phyloP scores from a whole-genome alignment of 2,797 vertebrate genomes.

The Prunella strophiata region DNA sequence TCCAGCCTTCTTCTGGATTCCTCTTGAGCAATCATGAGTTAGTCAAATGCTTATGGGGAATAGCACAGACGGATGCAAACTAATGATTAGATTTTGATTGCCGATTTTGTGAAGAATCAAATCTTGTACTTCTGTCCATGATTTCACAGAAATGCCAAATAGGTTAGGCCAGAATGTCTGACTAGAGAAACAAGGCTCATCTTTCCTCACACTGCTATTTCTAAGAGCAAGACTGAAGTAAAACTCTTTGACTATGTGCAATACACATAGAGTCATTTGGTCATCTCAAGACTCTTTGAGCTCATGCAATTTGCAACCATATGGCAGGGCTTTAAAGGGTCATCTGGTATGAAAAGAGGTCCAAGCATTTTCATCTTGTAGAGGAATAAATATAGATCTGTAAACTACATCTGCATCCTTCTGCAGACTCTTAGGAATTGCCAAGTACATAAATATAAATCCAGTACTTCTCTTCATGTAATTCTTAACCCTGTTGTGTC shows the following conservation, averaged over 20 bases:
- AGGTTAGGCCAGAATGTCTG: not conserved
- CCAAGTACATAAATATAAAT: not conserved
- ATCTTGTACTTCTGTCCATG: not conserved
- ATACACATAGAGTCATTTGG: not conserved
- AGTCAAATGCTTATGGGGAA: not conserved
- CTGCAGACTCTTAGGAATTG: not conserved
- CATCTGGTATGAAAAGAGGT: not conserved
- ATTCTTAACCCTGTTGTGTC: not conserved
- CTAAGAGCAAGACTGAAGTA: not conserved
- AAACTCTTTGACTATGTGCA: not conserved
- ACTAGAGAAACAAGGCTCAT: not conserved
- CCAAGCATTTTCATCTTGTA: not conserved
- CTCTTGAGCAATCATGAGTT: not conserved
- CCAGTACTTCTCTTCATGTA: not conserved
- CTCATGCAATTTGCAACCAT: not conserved
- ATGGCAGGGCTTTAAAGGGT: not conserved
- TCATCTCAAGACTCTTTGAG: not conserved
- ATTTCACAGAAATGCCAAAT: not conserved
- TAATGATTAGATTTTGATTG: not conserved
- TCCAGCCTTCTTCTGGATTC: not conserved
- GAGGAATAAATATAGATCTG: not conserved
- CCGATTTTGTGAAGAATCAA: not conserved
- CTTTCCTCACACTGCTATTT: not conserved
- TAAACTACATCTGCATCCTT: not conserved
- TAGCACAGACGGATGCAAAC: fast-evolving